These are phyloP conservation scores for Sisyra nigra DNA, from an alignment of 2,888 invertebrate species.

Conservation along the genomic window DNA sequence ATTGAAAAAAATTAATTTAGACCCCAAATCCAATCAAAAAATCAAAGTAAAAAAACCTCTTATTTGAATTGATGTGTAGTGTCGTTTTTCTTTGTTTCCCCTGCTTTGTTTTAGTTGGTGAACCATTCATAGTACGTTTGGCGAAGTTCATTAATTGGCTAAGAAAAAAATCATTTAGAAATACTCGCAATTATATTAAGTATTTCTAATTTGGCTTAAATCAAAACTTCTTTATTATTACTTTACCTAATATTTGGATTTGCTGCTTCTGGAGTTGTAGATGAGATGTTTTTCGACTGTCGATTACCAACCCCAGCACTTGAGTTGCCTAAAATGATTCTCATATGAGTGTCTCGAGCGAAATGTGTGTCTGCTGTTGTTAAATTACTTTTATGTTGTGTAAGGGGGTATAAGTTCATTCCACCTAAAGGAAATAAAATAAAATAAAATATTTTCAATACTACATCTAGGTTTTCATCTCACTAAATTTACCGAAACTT, in stretches of 20 bases:
- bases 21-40: too few species aligned
- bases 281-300: constrained; percentile 19
- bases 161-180: too few species aligned
- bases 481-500: constrained; percentile 21
- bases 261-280: constrained; percentile 1
- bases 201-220: background rate
- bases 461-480: background rate
- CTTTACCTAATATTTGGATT: constrained; percentile 2
- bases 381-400: constrained; percentile 26
- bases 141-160: too few species aligned
- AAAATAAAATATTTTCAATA: background rate
- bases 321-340: constrained; percentile 60
- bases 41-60: too few species aligned
- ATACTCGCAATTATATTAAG: background rate
- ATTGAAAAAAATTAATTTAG: too few species aligned
- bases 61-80: too few species aligned
- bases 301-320: constrained; percentile 25
- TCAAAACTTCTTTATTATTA: background rate
- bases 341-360: constrained; percentile 82
- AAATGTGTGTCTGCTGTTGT: constrained; percentile 61
- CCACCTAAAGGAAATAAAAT: constrained; percentile 16
- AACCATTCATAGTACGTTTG: too few species aligned
- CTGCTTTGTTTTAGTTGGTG: too few species aligned
- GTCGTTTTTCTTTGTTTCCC: too few species aligned
- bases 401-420: constrained; percentile 27